phyloP scores from a whole-genome alignment of 2,797 vertebrate species.

The Clarias platycephalus region DNA sequence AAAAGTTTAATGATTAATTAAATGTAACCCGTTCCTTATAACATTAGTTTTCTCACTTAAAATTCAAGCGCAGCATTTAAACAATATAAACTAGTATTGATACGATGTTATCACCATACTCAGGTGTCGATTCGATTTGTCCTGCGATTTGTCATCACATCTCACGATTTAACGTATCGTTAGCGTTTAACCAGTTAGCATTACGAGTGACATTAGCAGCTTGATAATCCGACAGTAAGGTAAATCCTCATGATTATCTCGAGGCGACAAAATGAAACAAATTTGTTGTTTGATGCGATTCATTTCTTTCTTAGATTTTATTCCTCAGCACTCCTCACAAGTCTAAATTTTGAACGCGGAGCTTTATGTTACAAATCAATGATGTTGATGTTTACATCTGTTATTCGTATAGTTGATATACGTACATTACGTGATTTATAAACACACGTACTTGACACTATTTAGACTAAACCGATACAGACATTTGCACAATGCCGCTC shows the following conservation, averaged over 20 bases:
- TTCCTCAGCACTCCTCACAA: background rate
- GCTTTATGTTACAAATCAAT: background rate
- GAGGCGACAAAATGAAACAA: too few species aligned
- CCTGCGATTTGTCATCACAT: too few species aligned
- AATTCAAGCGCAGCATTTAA: too few species aligned
- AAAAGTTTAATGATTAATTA: too few species aligned
- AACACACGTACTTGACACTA: background rate
- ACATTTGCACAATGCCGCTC: background rate
- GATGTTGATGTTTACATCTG: background rate
- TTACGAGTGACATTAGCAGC: background rate
- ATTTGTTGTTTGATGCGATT: background rate
- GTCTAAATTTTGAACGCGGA: background rate
- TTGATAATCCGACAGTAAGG: background rate
- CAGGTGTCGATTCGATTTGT: too few species aligned
- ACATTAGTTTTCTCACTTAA: too few species aligned
- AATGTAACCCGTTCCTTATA: too few species aligned
- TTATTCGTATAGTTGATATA: background rate
- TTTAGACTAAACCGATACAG: background rate
- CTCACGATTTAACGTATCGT: too few species aligned
- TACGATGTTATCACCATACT: too few species aligned
- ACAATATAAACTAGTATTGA: too few species aligned
- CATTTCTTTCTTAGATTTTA: background rate
- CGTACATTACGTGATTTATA: background rate
- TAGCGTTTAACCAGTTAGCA: background rate
- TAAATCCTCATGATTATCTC: background rate